Base-by-base conservation (phyloP, 2,113 vertebrate species). In the Pseudonaja textilis region DNA sequence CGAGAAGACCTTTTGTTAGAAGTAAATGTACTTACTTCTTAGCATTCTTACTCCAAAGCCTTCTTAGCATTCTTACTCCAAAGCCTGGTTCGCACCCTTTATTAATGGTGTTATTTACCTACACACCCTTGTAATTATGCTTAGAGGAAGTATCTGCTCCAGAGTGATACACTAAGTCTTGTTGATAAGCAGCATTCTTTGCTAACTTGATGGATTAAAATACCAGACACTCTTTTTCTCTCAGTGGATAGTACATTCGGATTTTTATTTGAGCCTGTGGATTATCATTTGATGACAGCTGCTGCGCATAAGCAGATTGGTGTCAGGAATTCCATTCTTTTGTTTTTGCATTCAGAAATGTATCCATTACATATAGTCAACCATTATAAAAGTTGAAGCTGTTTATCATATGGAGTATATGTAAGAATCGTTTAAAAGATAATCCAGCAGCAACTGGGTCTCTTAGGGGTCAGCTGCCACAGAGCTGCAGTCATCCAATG, bases 401-500 rank as follows among this genome's bases (percentile, higher is more conserved):
- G 29, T 87, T 69, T 69, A 93, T 93, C 57, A 64, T 56, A 59
- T 29, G 85, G 89, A 64, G 55, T 87, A 23, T 86, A 18, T 50
- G 47, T 47, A 42, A 52, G 29, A 61, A 85, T 29, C 87, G 18
- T 86, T 47, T 26, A 92, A 94, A 57, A 91, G 59, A 61, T 16
- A 85, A 89, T 85, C 85, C 91, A 94, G 16, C 42, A 64, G 88
- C 56, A 88, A 54, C 50, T 88, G 59, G 94, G 55, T 91, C 23
- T 91, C 23, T 91, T n/a, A 55, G 10, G 74, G 55, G 64, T 90
- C 88, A 90, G 3, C 95, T 94, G 87, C 47, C 47, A 69, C 88
- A 85, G 90, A 87, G 4, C 94, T 92, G 85, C 54, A 47, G 85
- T 89, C 89, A 92, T 93, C 56, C 52, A 42, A 45, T 95, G 93